A percentile compares a stretch with the other conserved stretches of the same genome.
These are phyloP conservation scores for Molanna angustata DNA, from an alignment of 2,888 invertebrate genomes.

Conservation along the genomic window DNA sequence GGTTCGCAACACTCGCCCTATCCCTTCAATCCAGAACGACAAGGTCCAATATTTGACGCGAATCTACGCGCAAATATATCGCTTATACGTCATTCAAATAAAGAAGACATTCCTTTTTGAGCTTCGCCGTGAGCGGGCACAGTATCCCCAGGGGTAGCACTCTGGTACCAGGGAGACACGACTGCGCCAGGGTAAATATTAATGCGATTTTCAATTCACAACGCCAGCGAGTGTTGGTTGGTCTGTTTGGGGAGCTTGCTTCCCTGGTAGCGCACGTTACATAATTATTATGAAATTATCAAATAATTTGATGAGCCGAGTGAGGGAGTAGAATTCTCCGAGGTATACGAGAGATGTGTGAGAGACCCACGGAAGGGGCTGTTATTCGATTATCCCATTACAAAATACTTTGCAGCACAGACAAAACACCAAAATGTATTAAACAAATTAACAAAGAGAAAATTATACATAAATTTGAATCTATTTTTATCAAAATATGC, in stretches of 20 bases:
- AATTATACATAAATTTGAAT: no score
- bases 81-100: constrained; percentile 15
- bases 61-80: constrained; percentile 12
- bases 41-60: constrained; percentile 8
- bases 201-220: constrained; percentile 32
- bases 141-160: constrained; percentile 25
- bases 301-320: constrained; percentile 44
- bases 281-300: constrained; percentile 60
- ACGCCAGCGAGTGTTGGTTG: constrained; percentile 14
- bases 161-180: constrained; percentile 18
- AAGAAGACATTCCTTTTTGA: constrained; percentile 5
- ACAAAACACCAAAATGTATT: background rate
- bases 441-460: no score
- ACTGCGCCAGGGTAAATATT: constrained; percentile 29
- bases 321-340: constrained; percentile 19
- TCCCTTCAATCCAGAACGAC: background rate
- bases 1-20: constrained; percentile 15
- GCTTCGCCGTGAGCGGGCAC: constrained; percentile 10
- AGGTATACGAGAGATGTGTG: constrained; percentile 24
- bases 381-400: constrained; percentile 29
- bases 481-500: no score
- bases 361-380: constrained; percentile 18
- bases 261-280: constrained; percentile 41
- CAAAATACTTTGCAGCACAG: constrained; percentile 11
- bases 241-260: constrained; percentile 6